phyloP scores from a whole-genome alignment of 37 sponge, comb jelly and placozoan species.

The Bolinopsis microptera region DNA sequence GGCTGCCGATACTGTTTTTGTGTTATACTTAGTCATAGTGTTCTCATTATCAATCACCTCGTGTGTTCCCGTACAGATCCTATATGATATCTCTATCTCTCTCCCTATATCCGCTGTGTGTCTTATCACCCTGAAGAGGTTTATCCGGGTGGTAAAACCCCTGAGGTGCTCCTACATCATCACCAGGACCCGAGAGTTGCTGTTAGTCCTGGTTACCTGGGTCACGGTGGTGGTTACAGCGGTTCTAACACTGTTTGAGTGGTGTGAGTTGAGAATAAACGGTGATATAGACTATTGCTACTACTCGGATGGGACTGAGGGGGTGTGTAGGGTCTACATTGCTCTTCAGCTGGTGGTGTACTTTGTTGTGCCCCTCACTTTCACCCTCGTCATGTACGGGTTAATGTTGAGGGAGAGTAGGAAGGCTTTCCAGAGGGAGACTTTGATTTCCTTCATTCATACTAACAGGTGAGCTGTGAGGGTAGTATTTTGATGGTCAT shows the following conservation, averaged over 20 bases:
- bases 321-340: neutral
- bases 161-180: neutral
- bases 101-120: slow-evolving; percentile 1
- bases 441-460: neutral
- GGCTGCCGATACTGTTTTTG: neutral
- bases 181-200: neutral
- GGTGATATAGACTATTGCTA: neutral
- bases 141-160: neutral
- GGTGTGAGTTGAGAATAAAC: slow-evolving; percentile 16
- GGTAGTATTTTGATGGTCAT: neutral
- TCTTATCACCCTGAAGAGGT: slow-evolving; percentile 36
- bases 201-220: slow-evolving; percentile 19
- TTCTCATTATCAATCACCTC: neutral
- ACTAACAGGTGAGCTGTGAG: neutral
- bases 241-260: neutral
- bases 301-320: neutral
- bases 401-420: slow-evolving; percentile 56
- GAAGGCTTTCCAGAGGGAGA: slow-evolving; percentile 47
- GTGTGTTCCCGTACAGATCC: neutral
- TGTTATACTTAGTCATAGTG: neutral
- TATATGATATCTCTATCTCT: neutral
- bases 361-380: neutral
- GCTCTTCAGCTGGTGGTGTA: neutral
- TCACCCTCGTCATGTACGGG: neutral
- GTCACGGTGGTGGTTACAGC: neutral